Base-by-base conservation (phyloP, 2,113 vertebrate genomes). In the Sardina pilchardus region DNA sequence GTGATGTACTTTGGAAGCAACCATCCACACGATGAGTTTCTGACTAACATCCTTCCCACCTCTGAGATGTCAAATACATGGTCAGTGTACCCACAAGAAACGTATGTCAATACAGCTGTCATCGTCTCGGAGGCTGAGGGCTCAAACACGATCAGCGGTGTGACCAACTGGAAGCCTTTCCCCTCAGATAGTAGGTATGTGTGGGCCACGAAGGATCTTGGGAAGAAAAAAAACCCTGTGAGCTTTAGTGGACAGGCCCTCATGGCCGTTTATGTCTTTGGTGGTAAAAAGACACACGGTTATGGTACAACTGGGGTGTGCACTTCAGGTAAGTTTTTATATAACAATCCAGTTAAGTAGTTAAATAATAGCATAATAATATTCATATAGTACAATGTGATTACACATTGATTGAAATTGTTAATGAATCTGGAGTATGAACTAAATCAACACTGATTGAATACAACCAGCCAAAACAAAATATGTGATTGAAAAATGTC, bases 1-100 rank as follows among this genome's bases (percentile, higher is more conserved):
- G 91, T 92, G 7, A 89, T 92, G 89, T 91, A 90, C 84, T 84
- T 86, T 21, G 90, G 90, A 43, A 88, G 53, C 78, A 90, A 90
- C 36, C 2, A 36, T 26, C 90, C 90, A 16, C 45, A 56, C 36
- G 88, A 91, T 30, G 88, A 90, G 8, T 91, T 89, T 82, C 75
- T 92, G 26, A 87, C 86, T 4, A 89, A 82, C 83, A 80, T 92
- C 12, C 84, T 91, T 24, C 90, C 92, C 10, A 86, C 78, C 0
- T 85, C 89, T 19, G 82, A 85, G 71, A 88, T 91, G 83, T 84
- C 90, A 48, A 89, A 86, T 12, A 59, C 85, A 14, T 92, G 92
- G 92, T 85, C 84, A 3, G 47, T 91, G 86, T 81, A 91, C n/a
- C 26, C 90, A 50, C 87, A 85, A n/a, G n/a, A n/a, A n/a, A n/a